Base-by-base conservation (phyloP, 1,140 invertebrate genomes). In the Dufourea novaeangliae region DNA sequence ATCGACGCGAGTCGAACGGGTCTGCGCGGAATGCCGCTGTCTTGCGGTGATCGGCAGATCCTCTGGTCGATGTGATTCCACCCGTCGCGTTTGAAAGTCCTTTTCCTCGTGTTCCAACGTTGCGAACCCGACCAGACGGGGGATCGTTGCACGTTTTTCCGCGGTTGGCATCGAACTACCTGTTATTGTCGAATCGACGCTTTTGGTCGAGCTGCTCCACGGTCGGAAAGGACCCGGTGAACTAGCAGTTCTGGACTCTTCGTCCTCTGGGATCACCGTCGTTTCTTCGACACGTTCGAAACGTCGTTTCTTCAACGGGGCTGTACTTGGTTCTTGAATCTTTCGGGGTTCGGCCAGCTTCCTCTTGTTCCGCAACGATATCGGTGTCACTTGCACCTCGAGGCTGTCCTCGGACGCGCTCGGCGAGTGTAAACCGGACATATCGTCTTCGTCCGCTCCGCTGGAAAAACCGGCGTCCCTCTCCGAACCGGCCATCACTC, bases 381-480 rank as follows among this genome's bases (percentile, higher is more conserved):
- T 95, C 7, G 96, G 92, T 22, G 92, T 93, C 2, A 94, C 92
- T 78, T 95, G 94, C 14, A 95, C 94, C 83, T 96, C 94, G 2
- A 96, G 94, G 62, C 96, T 96, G 90, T 97, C 96, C 81, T 96
- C 96, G 27, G 95, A 96, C 50, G 95, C 94, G 54, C 94, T 95
- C 3, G 94, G 92, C 7, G 93, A 95, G 22, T 94, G 94, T 79
- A 93, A 92, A 61, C 94, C 94, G 8, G 95, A 95, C 83, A 95
- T 93, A 75, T 95, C 94, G 79, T 93, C 93, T 76, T 95, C 95
- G 72, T 95, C 95, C 0, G 93, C 95, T 8, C 94, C 95, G 3
- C 95, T 96, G 76, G 95, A 96, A 87, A 96, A 96, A 34, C 95
- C 95, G 2, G 94, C 95, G 86, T 96, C 95, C 70, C 94, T 92